Conservation (phyloP, 1,140 invertebrate genomes). For the Agraylea sexmaculata region DNA sequence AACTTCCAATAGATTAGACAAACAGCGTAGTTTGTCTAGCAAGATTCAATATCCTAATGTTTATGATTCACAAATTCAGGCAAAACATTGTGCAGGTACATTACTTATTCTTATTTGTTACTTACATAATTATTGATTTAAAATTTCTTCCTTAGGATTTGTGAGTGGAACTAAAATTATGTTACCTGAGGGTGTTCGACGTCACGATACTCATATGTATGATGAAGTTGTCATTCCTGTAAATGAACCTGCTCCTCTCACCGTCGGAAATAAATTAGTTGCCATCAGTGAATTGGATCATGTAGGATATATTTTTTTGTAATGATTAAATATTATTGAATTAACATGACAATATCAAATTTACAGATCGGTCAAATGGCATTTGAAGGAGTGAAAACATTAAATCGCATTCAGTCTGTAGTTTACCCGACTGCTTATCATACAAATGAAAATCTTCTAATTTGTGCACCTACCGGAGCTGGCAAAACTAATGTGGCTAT, state of each 20-base stretch:
- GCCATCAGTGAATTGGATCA: constrained; percentile 66
- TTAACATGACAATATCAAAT: constrained; percentile 3
- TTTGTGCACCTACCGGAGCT: constrained; percentile 92
- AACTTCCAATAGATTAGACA: constrained; percentile 25
- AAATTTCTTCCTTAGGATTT: constrained; percentile 44
- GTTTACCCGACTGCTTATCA: constrained; percentile 93
- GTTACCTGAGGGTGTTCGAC: constrained; percentile 63
- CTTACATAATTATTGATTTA: constrained; percentile 3
- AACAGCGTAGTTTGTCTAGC: constrained; percentile 28
- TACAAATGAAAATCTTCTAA: constrained; percentile 92
- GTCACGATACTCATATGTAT: constrained; percentile 58
- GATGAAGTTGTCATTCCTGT: constrained; percentile 86
- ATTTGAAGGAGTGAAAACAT: constrained; percentile 72
- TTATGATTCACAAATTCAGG: constrained; percentile 61
- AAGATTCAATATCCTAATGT: constrained; percentile 70
- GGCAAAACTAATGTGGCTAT: constrained; percentile 99
- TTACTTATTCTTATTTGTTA: constrained; percentile 9
- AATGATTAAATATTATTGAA: background rate
- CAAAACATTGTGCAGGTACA: constrained; percentile 51
- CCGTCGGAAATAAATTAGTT: constrained; percentile 58
- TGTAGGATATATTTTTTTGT: constrained; percentile 31
- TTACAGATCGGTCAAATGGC: constrained; percentile 66
- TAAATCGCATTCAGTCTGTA: constrained; percentile 93
- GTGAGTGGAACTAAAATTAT: constrained; percentile 68
- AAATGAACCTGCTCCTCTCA: constrained; percentile 47